Conservation (phyloP, 2,888 invertebrate genomes). For the Plebejus anna region DNA sequence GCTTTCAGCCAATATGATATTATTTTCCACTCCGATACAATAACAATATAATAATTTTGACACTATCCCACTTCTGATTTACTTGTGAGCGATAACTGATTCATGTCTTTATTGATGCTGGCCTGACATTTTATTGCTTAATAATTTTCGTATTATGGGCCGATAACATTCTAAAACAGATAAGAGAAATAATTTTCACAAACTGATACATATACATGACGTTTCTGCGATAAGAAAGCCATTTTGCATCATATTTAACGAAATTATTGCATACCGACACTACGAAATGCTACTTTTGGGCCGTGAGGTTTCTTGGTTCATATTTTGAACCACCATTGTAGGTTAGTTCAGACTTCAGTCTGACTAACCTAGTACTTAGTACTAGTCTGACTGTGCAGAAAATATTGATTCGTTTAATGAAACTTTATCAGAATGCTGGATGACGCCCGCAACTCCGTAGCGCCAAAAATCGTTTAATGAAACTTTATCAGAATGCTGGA, state of each 20-base stretch:
- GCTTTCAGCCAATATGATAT: neutral
- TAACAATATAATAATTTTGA: neutral
- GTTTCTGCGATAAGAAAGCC: conserved; percentile 6
- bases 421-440: too few species aligned
- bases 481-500: too few species aligned
- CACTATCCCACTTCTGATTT: conserved; percentile 15
- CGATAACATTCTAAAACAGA: conserved; percentile 28
- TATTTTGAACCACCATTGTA: neutral
- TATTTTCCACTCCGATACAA: neutral
- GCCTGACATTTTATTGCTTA: conserved; percentile 9
- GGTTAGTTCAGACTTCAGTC: neutral
- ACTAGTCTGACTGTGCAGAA: too few species aligned
- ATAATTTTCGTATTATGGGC: conserved; percentile 18
- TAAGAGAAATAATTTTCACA: conserved; percentile 27
- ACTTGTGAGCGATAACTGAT: conserved; percentile 8
- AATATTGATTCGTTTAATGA: too few species aligned
- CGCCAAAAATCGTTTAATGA: too few species aligned
- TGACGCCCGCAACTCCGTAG: too few species aligned
- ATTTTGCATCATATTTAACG: conserved; percentile 23
- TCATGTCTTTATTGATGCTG: conserved; percentile 14
- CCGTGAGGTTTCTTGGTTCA: neutral
- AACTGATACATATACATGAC: conserved; percentile 25
- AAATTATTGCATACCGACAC: neutral
- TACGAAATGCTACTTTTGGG: neutral
- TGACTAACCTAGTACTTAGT: too few species aligned